Evolutionary conservation across 1,140 invertebrate species (phyloP).

Genomic region (Choristoneura fumiferana): DNA sequence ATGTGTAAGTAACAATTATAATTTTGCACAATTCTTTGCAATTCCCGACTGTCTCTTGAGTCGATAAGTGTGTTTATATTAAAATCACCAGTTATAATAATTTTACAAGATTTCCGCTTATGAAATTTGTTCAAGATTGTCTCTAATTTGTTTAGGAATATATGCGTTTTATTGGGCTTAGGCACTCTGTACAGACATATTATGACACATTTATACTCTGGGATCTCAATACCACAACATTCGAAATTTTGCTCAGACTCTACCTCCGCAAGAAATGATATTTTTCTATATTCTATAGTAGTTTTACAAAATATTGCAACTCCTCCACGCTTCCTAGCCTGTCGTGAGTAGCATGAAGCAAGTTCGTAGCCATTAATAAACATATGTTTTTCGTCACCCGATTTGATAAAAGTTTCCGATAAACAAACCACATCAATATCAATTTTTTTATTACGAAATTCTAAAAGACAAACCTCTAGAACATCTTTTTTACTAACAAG

Average conservation of each 20-base stretch:
- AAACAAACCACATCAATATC: constrained; percentile 13
- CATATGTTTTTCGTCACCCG: background rate
- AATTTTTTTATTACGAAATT: background rate
- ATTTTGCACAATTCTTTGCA: background rate
- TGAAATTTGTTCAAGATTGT: background rate
- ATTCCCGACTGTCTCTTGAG: background rate
- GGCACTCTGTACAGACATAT: constrained; percentile 13
- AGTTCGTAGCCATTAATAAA: background rate
- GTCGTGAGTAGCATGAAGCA: background rate
- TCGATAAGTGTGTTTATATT: background rate
- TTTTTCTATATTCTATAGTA: background rate
- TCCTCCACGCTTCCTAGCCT: constrained; percentile 4
- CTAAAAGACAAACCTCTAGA: background rate
- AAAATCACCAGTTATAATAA: background rate
- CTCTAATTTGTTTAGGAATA: background rate
- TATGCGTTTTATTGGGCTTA: background rate
- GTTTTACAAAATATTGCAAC: constrained; percentile 4
- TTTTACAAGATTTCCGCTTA: background rate
- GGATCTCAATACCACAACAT: constrained; percentile 11
- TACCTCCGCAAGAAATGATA: background rate
- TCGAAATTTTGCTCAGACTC: constrained; percentile 4
- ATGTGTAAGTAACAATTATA: background rate
- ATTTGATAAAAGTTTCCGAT: constrained; percentile 9
- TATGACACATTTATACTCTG: background rate
- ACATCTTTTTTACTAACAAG: constrained; percentile 4